These are phyloP conservation scores for Oryzaephilus surinamensis DNA, from an alignment of 1,140 invertebrate species.

Conservation along the genomic window DNA sequence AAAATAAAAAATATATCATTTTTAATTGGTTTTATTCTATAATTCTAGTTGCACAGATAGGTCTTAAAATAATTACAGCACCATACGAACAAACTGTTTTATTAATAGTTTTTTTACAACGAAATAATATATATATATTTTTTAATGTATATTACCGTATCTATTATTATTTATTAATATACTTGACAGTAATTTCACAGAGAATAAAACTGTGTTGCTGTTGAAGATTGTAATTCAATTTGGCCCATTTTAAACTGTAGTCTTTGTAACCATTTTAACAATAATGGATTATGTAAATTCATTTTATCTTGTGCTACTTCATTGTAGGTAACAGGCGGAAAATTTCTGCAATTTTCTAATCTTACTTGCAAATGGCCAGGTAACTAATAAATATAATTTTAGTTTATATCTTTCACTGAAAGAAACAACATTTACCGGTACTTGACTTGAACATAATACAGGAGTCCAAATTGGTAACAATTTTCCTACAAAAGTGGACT, in stretches of 20 bases:
- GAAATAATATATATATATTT: too few species aligned
- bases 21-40: too few species aligned
- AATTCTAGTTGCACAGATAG: too few species aligned
- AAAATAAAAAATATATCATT: too few species aligned
- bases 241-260: slow-evolving; percentile 97
- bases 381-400: slow-evolving; percentile 47
- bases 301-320: slow-evolving; percentile 29
- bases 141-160: too few species aligned
- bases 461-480: slow-evolving; percentile 81
- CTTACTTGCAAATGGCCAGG: slow-evolving; percentile 82
- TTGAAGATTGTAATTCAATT: slow-evolving; percentile 92
- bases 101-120: too few species aligned
- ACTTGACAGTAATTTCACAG: too few species aligned
- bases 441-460: slow-evolving; percentile 79
- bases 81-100: too few species aligned
- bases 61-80: too few species aligned
- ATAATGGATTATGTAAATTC: slow-evolving; percentile 37
- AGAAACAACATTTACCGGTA: slow-evolving; percentile 49
- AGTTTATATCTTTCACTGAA: slow-evolving; percentile 8
- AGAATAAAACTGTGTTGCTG: slow-evolving; percentile 80
- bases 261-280: slow-evolving; percentile 82
- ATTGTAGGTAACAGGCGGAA: slow-evolving; percentile 43
- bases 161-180: too few species aligned
- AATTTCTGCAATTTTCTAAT: slow-evolving; percentile 80
- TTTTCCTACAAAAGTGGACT: slow-evolving; percentile 83